These are phyloP conservation scores for Pelochelys cantorii DNA, from an alignment of 2,797 vertebrate genomes.

Conservation along the genomic window DNA sequence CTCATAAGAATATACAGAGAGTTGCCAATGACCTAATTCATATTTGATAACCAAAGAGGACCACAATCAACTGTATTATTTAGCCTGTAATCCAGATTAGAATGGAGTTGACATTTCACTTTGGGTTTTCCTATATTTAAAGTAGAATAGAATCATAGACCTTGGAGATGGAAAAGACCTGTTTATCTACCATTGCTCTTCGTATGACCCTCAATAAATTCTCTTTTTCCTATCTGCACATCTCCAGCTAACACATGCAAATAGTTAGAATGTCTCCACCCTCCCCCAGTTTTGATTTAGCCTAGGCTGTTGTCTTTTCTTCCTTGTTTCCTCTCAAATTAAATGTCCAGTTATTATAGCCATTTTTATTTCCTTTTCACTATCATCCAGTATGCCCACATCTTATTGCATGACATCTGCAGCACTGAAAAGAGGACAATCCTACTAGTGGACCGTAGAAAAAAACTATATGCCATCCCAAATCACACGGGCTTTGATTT, in stretches of 20 bases:
- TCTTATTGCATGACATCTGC: neutral
- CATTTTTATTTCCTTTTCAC: neutral
- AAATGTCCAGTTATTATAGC: neutral
- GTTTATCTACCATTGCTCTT: slow-evolving; percentile 33
- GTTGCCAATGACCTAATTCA: slow-evolving; percentile 67
- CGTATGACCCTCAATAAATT: slow-evolving; percentile 39
- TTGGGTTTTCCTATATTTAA: slow-evolving; percentile 38
- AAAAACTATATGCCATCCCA: neutral
- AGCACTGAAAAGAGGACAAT: fast-evolving
- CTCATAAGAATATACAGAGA: slow-evolving; percentile 53
- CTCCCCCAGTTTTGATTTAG: neutral
- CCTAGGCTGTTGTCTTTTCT: neutral
- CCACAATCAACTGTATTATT: slow-evolving; percentile 48
- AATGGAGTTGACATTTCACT: slow-evolving; percentile 30
- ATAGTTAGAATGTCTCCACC: neutral
- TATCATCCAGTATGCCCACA: neutral
- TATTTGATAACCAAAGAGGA: slow-evolving; percentile 65
- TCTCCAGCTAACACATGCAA: slow-evolving; percentile 29
- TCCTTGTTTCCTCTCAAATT: neutral
- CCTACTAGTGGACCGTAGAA: too few relatives aligned
- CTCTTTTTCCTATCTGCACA: neutral
- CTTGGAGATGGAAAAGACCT: slow-evolving; percentile 33
- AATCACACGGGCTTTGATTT: neutral
- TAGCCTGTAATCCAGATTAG: slow-evolving; percentile 60
- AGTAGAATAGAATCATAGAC: slow-evolving; percentile 23